Conservation (phyloP, 2,113 vertebrate species). For the Pelusios castaneus region DNA sequence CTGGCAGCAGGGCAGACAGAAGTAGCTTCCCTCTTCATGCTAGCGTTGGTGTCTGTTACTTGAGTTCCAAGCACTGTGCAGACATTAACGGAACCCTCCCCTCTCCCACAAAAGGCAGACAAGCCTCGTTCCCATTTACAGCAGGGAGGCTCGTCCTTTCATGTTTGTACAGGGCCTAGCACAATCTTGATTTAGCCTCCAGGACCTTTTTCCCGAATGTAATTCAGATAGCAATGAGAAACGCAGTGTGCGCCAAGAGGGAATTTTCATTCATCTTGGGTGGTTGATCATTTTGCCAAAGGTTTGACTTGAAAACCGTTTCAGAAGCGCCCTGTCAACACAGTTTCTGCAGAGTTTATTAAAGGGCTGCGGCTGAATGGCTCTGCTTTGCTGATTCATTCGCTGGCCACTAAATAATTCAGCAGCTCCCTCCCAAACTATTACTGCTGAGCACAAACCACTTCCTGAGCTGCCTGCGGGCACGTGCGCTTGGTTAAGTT, state of each 20-base stretch:
- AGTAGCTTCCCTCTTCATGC: too few relatives aligned
- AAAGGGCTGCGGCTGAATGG: constrained; percentile 54
- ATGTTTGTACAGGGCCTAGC: constrained; percentile 53
- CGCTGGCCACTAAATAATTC: constrained; percentile 61
- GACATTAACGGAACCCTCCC: too few relatives aligned
- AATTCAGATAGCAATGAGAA: constrained; percentile 67
- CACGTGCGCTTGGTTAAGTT: constrained; percentile 29
- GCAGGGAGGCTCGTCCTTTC: background rate
- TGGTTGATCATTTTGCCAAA: constrained; percentile 30
- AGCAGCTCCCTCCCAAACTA: constrained; percentile 47
- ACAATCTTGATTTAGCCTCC: background rate
- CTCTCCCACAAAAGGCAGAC: too few relatives aligned
- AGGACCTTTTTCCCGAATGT: constrained; percentile 21
- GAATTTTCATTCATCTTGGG: constrained; percentile 21
- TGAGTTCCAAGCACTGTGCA: too few relatives aligned
- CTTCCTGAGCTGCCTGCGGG: constrained; percentile 19
- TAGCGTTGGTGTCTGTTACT: too few relatives aligned
- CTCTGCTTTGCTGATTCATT: constrained; percentile 62
- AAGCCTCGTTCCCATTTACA: too few relatives aligned
- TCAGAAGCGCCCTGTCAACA: background rate
- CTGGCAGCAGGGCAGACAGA: too few relatives aligned
- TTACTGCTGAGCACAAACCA: background rate
- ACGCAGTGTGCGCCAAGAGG: constrained; percentile 16
- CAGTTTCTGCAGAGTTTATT: constrained; percentile 36
- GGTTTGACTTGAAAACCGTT: background rate